Percentiles rank a stretch among this genome's conserved stretches.
These are phyloP conservation scores for Corythoichthys intestinalis DNA, from an alignment of 2,113 vertebrate species.

Conservation along the genomic window DNA sequence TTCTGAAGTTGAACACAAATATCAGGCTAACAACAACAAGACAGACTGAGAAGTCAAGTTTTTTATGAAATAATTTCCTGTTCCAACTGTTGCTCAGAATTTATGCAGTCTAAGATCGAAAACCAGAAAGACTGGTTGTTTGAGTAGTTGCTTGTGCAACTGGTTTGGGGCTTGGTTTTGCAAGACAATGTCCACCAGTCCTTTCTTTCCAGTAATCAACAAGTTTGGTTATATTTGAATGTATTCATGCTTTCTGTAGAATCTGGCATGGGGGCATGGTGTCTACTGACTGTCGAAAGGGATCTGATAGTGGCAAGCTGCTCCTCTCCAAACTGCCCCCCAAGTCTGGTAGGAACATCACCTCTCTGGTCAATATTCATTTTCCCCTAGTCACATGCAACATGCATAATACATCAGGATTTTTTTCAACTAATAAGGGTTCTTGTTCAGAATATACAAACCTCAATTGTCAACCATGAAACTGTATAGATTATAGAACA, in stretches of 20 bases:
- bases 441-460: background rate
- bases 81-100: background rate
- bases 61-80: too few relatives aligned
- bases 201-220: background rate
- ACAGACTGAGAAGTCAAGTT: too few relatives aligned
- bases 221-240: background rate
- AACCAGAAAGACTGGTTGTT: background rate
- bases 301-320: slow-evolving; percentile 87
- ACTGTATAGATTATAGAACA: too few relatives aligned
- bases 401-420: background rate
- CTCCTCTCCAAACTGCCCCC: slow-evolving; percentile 82
- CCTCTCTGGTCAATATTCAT: background rate
- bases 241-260: slow-evolving; percentile 42
- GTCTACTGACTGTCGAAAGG: slow-evolving; percentile 78
- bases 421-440: background rate
- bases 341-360: slow-evolving; percentile 47
- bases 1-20: too few relatives aligned
- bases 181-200: background rate
- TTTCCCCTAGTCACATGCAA: too few relatives aligned
- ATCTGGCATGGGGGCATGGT: slow-evolving; percentile 69
- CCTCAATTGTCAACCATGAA: too few relatives aligned
- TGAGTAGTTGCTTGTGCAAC: background rate
- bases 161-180: background rate
- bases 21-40: background rate
- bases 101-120: background rate